Evolutionary conservation across 1,140 invertebrate genomes (phyloP).

Genomic region (Drosophila parvula): DNA sequence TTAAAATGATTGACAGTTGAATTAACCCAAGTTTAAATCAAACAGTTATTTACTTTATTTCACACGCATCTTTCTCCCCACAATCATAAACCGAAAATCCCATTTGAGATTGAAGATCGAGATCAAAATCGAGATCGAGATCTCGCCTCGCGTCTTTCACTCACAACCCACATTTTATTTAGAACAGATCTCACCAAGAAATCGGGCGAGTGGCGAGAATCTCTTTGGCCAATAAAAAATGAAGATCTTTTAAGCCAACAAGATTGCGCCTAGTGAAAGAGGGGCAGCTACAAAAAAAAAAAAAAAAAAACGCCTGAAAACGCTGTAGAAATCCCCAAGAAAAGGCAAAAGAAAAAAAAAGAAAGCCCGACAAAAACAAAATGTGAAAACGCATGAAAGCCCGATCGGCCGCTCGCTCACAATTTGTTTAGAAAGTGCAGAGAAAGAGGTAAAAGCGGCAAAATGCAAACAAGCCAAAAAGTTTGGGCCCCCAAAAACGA

Average conservation of each 20-base stretch:
- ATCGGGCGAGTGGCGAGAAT: constrained; percentile 57
- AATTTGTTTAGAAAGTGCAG: constrained; percentile 83
- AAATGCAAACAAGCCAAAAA: constrained; percentile 78
- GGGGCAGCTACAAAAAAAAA: constrained; percentile 4
- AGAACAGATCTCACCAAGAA: constrained; percentile 73
- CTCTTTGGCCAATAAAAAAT: constrained; percentile 76
- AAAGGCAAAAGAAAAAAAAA: constrained; percentile 51
- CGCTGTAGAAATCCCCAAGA: constrained; percentile 30
- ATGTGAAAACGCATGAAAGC: constrained; percentile 82
- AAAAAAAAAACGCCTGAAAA: constrained; percentile 5
- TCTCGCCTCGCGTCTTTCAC: constrained; percentile 59
- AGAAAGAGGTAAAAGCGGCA: constrained; percentile 83
- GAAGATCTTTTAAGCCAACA: constrained; percentile 69
- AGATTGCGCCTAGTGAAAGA: constrained; percentile 70
- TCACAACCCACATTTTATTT: constrained; percentile 75
- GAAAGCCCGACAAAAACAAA: constrained; percentile 83
- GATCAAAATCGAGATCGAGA: neutral
- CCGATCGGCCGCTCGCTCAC: constrained; percentile 56
- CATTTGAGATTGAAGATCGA: neutral
- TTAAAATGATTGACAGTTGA: neutral
- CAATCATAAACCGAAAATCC: constrained; percentile 53
- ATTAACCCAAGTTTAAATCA: neutral
- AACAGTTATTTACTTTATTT: neutral
- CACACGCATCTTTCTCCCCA: constrained; percentile 67
- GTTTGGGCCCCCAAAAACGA: constrained; percentile 58